A percentile compares a stretch with the other conserved stretches of the same genome.
These are phyloP conservation scores for Drosophila kanapiae DNA, from an alignment of 1,140 invertebrate species.

Conservation along the genomic window DNA sequence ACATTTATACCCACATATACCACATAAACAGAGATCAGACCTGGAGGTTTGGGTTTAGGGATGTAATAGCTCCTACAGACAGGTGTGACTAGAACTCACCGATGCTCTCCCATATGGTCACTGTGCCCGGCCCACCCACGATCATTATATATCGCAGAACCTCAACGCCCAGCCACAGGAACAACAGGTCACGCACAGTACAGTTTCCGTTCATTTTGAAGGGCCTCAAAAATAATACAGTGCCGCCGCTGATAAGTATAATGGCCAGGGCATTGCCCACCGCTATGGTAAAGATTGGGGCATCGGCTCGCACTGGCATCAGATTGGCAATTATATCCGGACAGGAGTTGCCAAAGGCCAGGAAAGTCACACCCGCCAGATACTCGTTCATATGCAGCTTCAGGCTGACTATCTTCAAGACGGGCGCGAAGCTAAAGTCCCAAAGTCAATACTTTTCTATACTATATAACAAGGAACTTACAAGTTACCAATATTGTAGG, in stretches of 20 bases:
- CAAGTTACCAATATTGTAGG: conserved; percentile 18
- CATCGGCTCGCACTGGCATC: conserved; percentile 53
- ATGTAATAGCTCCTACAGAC: no score
- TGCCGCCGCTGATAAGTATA: conserved; percentile 47
- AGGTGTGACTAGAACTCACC: not conserved
- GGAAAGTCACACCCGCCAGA: conserved; percentile 46
- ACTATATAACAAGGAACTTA: not conserved
- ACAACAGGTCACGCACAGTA: conserved; percentile 47
- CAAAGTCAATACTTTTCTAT: not conserved
- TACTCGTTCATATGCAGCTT: conserved; percentile 58
- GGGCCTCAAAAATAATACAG: conserved; percentile 44
- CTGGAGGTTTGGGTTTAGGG: not conserved
- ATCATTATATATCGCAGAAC: conserved; percentile 21
- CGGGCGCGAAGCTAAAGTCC: conserved; percentile 32
- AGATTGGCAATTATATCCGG: conserved; percentile 52
- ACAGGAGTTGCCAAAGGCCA: conserved; percentile 51
- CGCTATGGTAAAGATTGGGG: conserved; percentile 51
- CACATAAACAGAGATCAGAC: conserved; percentile 20
- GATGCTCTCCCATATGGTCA: conserved; percentile 4
- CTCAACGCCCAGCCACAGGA: conserved; percentile 33
- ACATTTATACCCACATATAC: conserved; percentile 33
- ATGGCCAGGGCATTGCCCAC: conserved; percentile 47
- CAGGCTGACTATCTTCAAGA: conserved; percentile 39
- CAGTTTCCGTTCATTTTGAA: conserved; percentile 45
- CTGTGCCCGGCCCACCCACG: not conserved